Base-by-base conservation (phyloP, 2,113 vertebrate genomes). In the Crotalus horridus region DNA sequence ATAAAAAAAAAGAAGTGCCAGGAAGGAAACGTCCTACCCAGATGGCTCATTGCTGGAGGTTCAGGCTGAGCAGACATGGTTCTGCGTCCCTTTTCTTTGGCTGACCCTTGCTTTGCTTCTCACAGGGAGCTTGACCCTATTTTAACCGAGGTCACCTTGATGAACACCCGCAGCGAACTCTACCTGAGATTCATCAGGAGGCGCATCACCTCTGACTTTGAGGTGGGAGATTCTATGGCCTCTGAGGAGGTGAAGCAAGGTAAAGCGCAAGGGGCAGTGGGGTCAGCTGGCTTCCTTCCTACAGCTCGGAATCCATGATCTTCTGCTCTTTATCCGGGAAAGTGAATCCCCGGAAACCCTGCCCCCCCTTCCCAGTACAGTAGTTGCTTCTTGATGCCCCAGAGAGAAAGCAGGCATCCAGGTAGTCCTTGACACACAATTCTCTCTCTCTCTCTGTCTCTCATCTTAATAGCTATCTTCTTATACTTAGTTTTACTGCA, bases 101-200 rank as follows among this genome's bases (percentile, higher is more conserved):
- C 53, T 95, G 20, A 90, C 90, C 93, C 33, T 93, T 92, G 7
- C 85, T 85, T 0, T 94, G 51, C 93, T 95, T 56, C 53, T 54
- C 89, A 59, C 94, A 99, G 99, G 96, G 99, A 99, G 89, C 97
- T 99, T 94, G 99, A 99, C 95, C 98, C 99, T 0, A 97, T 99
- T 29, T 97, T 99, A 94, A 97, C 98, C 48, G 99, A 99, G 94
- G 99, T 99, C n/a, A 99, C 99, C 13, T 95, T 99, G 95, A 99
- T 99, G 99, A 99, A 99, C 0, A 98, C 99, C 1, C 98, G 99
- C 81, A 98, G 99, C 0, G 99, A 99, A 95, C 98, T 99, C n/a
- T 99, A 99, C 96, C 93, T 99, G 93, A 98, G 99, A 64, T 99
- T 99, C 96, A 95, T 99, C 95, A 98, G 98, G 89, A 98, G 99